phyloP scores from a whole-genome alignment of 1,140 invertebrate genomes.

The Euschistus heros region DNA sequence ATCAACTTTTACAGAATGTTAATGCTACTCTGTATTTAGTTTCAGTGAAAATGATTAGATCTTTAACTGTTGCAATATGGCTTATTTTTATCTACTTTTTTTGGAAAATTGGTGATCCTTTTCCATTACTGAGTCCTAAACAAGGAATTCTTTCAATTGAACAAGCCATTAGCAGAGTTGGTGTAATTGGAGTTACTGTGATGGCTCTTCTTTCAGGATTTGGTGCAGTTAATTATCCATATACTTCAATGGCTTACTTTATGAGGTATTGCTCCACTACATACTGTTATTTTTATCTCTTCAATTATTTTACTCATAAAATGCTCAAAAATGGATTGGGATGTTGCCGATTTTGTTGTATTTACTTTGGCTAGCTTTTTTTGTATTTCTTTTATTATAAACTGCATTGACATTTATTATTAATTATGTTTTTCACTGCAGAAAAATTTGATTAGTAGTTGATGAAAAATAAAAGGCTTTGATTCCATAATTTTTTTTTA shows the following conservation, averaged over 20 bases:
- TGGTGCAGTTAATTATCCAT: slow-evolving; percentile 99
- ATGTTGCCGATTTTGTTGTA: too few relatives aligned
- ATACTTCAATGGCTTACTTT: slow-evolving; percentile 98
- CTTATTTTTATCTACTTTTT: slow-evolving; percentile 90
- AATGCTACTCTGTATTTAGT: slow-evolving; percentile 45
- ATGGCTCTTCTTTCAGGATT: slow-evolving; percentile 99
- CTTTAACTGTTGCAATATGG: slow-evolving; percentile 77
- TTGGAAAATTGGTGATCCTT: slow-evolving; percentile 98
- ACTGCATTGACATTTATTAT: too few relatives aligned
- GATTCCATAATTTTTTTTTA: too few relatives aligned
- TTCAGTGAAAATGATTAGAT: slow-evolving; percentile 61
- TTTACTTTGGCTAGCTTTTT: too few relatives aligned
- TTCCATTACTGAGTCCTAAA: slow-evolving; percentile 90
- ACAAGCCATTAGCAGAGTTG: slow-evolving; percentile 90
- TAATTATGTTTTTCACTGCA: too few relatives aligned
- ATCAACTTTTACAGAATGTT: slow-evolving; percentile 19
- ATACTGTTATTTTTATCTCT: too few relatives aligned
- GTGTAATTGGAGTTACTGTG: slow-evolving; percentile 96
- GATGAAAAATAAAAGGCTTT: too few relatives aligned
- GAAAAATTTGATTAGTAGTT: too few relatives aligned
- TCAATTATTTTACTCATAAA: too few relatives aligned
- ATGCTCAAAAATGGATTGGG: too few relatives aligned
- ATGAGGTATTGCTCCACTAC: slow-evolving; percentile 73
- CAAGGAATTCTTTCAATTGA: slow-evolving; percentile 91
- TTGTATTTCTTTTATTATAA: too few relatives aligned